Conservation (phyloP, 2,888 invertebrate species). For the Microchrysa polita region DNA sequence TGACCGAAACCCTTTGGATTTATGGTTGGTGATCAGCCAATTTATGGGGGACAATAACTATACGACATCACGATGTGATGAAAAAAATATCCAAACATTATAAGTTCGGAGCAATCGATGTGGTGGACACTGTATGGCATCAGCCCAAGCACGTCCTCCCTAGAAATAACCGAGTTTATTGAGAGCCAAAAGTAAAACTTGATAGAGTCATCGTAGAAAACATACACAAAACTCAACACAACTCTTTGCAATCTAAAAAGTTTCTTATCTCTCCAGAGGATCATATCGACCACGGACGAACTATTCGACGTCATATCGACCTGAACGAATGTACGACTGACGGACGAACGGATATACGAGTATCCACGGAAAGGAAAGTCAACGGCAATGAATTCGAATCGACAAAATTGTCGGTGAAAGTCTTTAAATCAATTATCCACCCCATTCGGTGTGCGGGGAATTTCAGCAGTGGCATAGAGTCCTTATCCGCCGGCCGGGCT, state of each 20-base stretch:
- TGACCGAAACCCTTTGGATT: conserved; percentile 46
- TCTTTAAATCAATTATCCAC: conserved; percentile 42
- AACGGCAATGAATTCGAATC: conserved; percentile 31
- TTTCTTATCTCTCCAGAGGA: conserved; percentile 38
- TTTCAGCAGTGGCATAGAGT: conserved; percentile 7
- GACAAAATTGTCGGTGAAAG: conserved; percentile 40
- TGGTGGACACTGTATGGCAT: not conserved
- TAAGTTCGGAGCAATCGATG: not conserved
- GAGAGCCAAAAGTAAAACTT: conserved; percentile 16
- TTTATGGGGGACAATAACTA: conserved; percentile 47
- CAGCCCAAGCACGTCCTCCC: not conserved
- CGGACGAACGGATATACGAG: not conserved
- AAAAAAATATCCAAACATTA: not conserved
- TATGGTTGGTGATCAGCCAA: conserved; percentile 46
- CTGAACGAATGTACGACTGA: too few species aligned
- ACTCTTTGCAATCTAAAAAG: conserved; percentile 27
- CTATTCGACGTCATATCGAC: too few species aligned
- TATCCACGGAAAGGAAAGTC: too few species aligned
- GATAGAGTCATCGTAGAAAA: conserved; percentile 33
- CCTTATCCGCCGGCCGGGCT: too few species aligned
- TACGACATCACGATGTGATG: not conserved
- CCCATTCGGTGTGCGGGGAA: conserved; percentile 23
- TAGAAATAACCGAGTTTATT: conserved; percentile 30
- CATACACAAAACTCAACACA: too few species aligned
- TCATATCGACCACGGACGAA: too few species aligned